Conservation (phyloP, 2,113 vertebrate species). For the Dendropsophus ebraccatus region DNA sequence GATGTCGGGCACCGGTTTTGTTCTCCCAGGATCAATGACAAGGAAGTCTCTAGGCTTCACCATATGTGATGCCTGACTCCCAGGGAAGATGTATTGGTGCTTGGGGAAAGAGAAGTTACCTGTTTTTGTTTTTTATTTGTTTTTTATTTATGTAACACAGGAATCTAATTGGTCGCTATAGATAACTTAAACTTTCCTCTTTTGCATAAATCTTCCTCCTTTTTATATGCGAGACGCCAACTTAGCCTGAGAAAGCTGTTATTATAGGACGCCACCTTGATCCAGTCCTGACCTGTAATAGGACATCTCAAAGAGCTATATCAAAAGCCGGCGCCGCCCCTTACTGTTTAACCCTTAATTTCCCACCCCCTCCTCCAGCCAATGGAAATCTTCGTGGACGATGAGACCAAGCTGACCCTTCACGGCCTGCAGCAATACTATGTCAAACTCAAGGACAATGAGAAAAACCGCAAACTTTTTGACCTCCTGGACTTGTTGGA, state of each 20-base stretch:
- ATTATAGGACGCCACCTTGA: not conserved
- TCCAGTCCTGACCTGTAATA: conserved; percentile 22
- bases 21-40: too few species aligned
- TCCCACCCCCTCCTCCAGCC: conserved; percentile 71
- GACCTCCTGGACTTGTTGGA: conserved; percentile 83
- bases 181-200: too few species aligned
- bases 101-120: too few species aligned
- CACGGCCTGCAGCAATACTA: conserved; percentile 86
- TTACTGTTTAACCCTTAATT: conserved; percentile 68
- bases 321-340: conserved; percentile 59
- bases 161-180: too few species aligned
- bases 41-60: too few species aligned
- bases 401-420: conserved; percentile 85
- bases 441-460: conserved; percentile 86
- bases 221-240: not conserved
- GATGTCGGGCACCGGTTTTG: too few species aligned
- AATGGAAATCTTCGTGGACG: conserved; percentile 87
- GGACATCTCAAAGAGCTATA: conserved; percentile 4
- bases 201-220: too few species aligned
- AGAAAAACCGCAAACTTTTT: conserved; percentile 86
- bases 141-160: too few species aligned
- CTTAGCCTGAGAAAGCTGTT: not conserved
- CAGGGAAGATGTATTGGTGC: too few species aligned
- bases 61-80: too few species aligned
- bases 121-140: too few species aligned